Base-by-base conservation (phyloP, 1,140 invertebrate genomes). In the Drosophila carrolli region DNA sequence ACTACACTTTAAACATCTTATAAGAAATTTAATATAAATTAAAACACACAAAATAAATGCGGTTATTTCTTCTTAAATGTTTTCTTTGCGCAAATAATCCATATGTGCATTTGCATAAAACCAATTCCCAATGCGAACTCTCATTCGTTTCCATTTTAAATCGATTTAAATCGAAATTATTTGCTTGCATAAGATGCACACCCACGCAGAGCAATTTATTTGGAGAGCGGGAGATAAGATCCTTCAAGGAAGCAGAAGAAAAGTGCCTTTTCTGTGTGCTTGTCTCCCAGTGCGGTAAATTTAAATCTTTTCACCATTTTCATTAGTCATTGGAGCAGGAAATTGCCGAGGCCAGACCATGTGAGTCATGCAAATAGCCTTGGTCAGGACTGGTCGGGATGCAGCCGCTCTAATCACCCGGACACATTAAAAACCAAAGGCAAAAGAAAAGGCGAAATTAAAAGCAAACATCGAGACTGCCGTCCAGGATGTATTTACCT, bases 81-180 rank as follows among this genome's bases (percentile, higher is more conserved):
- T 50, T 50, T 51, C 27, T 10, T 13, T 35, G 37, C 16, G 19
- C 29, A 41, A 37, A 38, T 14, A 23, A 47, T 54, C 58, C 51
- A 19, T 43, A 5, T 59, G 9, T 59, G 54, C 54, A 43, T 35
- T 62, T 58, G 41, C 57, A 47, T 72, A 61, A 61, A 62, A 47
- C 27, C 37, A 57, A 47, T 37, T 47, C 38, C 47, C 27, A 35
- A 44, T 60, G 70, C 55, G 43, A 29, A 41, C 27, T 47, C 29
- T 47, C 44, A 75, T 55, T 75, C 44, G 38, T 46, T 77, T 62
- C 50, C 74, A 76, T 76, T 82, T 60, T 48, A 86, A 79, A 83
- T 86, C 78, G 82, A 82, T 86, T 86, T 59, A 70, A 72, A 76
- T 62, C 44, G 48, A 59, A 82, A 88, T 68, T 88, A 82, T 85